Evolutionary conservation across 1,140 invertebrate genomes (phyloP).

Genomic region (Hylyphantes graminicola): DNA sequence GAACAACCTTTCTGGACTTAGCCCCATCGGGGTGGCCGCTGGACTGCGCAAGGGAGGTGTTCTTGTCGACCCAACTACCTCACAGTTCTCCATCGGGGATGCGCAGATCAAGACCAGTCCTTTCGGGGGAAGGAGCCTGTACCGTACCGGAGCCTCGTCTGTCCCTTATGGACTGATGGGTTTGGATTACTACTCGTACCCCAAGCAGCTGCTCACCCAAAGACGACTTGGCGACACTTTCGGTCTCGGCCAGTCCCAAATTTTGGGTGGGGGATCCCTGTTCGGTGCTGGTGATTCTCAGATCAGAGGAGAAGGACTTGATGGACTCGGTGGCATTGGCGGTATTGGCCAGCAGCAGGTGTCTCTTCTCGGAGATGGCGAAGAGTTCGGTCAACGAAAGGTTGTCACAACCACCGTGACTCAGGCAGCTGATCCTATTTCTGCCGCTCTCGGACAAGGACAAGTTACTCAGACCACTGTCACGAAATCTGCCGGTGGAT

Average conservation of each 20-base stretch:
- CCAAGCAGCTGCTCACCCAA: conserved; percentile 17
- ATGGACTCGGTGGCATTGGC: not conserved
- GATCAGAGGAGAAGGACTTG: conserved; percentile 8
- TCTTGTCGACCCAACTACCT: conserved; percentile 6
- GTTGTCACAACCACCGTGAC: conserved; percentile 22
- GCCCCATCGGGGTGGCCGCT: conserved; percentile 11
- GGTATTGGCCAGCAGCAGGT: conserved; percentile 16
- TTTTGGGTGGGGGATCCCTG: conserved; percentile 34
- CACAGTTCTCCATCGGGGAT: conserved; percentile 37
- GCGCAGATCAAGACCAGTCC: conserved; percentile 26
- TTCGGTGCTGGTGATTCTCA: conserved; percentile 49
- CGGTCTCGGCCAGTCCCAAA: conserved; percentile 21
- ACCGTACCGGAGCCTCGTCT: conserved; percentile 38
- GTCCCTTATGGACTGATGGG: conserved; percentile 49
- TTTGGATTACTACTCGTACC: conserved; percentile 54
- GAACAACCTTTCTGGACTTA: conserved; percentile 31
- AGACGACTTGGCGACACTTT: conserved; percentile 17
- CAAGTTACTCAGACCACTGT: conserved; percentile 33
- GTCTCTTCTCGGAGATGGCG: conserved; percentile 22
- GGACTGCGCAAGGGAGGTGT: conserved; percentile 26
- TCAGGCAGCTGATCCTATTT: conserved; percentile 6
- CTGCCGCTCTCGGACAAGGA: conserved; percentile 4
- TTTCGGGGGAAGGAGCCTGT: conserved; percentile 28
- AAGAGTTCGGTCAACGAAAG: conserved; percentile 26
- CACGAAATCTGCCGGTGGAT: conserved; percentile 6